Base-by-base conservation (phyloP, 2,888 invertebrate species). In the Acrobasis consociella region DNA sequence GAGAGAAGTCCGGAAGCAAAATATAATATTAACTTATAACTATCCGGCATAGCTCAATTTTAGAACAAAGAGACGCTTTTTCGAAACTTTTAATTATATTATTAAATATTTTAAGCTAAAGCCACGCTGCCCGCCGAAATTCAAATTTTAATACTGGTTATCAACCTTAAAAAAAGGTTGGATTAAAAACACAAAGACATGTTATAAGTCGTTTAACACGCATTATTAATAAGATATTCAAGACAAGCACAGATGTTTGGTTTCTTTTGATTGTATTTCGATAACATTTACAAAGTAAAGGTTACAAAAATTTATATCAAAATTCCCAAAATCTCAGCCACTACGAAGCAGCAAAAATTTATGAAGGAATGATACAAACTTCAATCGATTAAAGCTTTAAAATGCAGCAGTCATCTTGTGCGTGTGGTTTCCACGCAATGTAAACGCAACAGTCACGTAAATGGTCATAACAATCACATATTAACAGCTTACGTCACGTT, bases 1-100 rank as follows among this genome's bases (percentile, higher is more conserved):
- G 5, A 72, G 66, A 82, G 77, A 77, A 78, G 77, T 74, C 77
- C 77, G 68, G 80, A 81, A 83, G 83, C 84, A 80, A 82, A 78
- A 74, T 65, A 74, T 65, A 74, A 70, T 74, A 69, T 66, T 65
- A 70, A 69, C 71, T 76, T 69, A 72, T 76, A 77, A 71, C 66
- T 76, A 86, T 86, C 91, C 91, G 89, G 89, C 91, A 78, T 91
- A 89, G 89, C 85, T 85, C 89, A 77, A 72, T 80, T 78, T 85
- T 83, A 81, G 76, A 82, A 78, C 78, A 81, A 80, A 88, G 91
- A 91, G 91, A 91, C 91, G 88, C 72, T 76, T 68, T 77, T 77
- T 78, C 74, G 72, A 71, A 66, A 65, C 61, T 64, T 67, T 67
- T 70, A 74, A 76, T 75, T 74, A 73, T 58, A 65, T 70, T 74